Conservation (phyloP, 53 echinoderm and acorn worm species). For the Antedon mediterranea region DNA sequence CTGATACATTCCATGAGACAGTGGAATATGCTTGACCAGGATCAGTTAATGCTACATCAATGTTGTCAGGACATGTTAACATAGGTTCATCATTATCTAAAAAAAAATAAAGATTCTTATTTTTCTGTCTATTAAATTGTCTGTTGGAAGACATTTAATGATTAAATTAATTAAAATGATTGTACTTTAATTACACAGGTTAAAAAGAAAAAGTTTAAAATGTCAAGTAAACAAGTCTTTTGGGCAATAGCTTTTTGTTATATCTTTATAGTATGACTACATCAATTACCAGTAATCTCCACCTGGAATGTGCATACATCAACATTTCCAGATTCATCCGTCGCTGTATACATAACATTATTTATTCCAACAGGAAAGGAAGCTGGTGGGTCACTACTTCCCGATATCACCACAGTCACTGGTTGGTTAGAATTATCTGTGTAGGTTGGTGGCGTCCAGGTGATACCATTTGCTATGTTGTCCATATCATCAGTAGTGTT, state of each 20-base stretch:
- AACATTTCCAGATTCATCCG: neutral
- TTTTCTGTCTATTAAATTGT: too few relatives aligned
- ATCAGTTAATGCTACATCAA: conserved; percentile 2
- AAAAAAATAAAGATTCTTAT: too few relatives aligned
- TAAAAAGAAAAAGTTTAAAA: too few relatives aligned
- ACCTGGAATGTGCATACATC: neutral
- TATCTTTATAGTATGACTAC: too few relatives aligned
- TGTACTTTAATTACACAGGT: too few relatives aligned
- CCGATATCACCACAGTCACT: neutral
- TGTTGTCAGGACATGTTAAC: conserved; percentile 6
- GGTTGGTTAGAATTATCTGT: neutral
- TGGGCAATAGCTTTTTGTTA: too few relatives aligned
- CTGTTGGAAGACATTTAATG: too few relatives aligned
- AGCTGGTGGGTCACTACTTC: neutral
- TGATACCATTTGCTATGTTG: neutral
- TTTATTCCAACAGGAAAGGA: neutral
- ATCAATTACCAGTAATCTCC: neutral
- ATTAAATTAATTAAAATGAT: too few relatives aligned
- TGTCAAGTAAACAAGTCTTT: too few relatives aligned
- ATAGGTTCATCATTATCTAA: conserved; percentile 4
- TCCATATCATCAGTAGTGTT: neutral
- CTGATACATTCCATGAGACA: conserved; percentile 9
- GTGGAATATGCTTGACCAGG: neutral
- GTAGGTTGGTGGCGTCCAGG: neutral
- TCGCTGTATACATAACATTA: neutral